phyloP scores from a whole-genome alignment of 2,797 vertebrate species.

The Anomalospiza imberbis region DNA sequence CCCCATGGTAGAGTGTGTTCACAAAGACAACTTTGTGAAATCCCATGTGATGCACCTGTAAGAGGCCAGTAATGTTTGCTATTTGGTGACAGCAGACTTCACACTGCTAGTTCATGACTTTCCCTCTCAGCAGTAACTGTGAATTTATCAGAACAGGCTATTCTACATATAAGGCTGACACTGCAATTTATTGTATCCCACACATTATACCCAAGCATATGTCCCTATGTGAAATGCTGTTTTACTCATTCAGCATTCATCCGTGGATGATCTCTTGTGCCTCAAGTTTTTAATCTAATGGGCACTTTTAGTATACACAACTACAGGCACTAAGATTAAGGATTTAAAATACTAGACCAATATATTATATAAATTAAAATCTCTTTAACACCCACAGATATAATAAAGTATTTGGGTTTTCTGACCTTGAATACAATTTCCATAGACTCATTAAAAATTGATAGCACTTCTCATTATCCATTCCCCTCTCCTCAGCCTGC shows the following conservation, averaged over 20 bases:
- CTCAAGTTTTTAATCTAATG: constrained; percentile 51
- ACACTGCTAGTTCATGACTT: not conserved
- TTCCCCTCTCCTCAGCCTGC: constrained; percentile 13
- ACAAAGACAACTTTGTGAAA: not conserved
- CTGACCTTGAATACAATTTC: constrained; percentile 69
- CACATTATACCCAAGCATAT: constrained; percentile 25
- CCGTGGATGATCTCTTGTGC: constrained; percentile 22
- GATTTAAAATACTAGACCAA: constrained; percentile 63
- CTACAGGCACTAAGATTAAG: constrained; percentile 41
- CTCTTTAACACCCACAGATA: constrained; percentile 31
- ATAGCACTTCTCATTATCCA: constrained; percentile 50
- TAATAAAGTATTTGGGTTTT: constrained; percentile 58
- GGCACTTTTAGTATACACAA: constrained; percentile 40
- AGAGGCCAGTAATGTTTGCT: not conserved
- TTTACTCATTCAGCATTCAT: constrained; percentile 39
- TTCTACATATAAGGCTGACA: constrained; percentile 16
- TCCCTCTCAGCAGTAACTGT: not conserved
- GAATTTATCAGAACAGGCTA: constrained; percentile 29
- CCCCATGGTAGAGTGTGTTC: rapidly evolving
- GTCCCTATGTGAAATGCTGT: constrained; percentile 18
- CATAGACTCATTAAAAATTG: constrained; percentile 69
- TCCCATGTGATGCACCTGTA: not conserved
- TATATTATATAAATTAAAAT: constrained; percentile 63
- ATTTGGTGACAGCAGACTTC: not conserved
- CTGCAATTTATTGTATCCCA: constrained; percentile 30